These are phyloP conservation scores for Stegostoma tigrinum DNA, from an alignment of 2,113 vertebrate species.

Conservation along the genomic window DNA sequence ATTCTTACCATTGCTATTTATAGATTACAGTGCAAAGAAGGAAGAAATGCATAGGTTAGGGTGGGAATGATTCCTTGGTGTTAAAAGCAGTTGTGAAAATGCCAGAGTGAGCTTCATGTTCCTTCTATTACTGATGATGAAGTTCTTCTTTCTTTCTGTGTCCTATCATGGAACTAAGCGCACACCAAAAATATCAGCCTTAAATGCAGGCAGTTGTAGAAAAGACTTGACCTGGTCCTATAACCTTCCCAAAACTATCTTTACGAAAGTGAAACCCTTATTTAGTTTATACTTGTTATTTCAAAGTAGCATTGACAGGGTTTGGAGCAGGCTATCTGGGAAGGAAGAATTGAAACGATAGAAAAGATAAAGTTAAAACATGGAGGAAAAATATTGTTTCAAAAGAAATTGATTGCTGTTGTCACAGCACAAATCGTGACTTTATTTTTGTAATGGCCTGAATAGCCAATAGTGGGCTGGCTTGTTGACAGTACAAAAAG, in stretches of 20 bases:
- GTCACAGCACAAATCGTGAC: not conserved
- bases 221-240: not conserved
- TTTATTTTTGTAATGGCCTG: not conserved
- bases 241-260: not conserved
- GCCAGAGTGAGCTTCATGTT: not conserved
- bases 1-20: not conserved
- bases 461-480: not conserved
- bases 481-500: not conserved
- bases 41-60: not conserved
- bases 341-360: not conserved
- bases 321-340: not conserved
- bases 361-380: not conserved
- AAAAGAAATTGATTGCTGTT: not conserved
- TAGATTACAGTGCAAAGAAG: not conserved
- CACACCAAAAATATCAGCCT: not conserved
- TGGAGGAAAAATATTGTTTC: not conserved
- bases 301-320: not conserved
- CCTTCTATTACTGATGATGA: not conserved
- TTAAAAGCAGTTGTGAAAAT: not conserved
- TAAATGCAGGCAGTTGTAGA: not conserved
- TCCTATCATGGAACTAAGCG: not conserved
- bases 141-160: not conserved
- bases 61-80: not conserved
- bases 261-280: not conserved
- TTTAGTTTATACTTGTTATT: not conserved